These are phyloP conservation scores for Athripsodes cinereus DNA, from an alignment of 2,888 invertebrate species.

Conservation along the genomic window DNA sequence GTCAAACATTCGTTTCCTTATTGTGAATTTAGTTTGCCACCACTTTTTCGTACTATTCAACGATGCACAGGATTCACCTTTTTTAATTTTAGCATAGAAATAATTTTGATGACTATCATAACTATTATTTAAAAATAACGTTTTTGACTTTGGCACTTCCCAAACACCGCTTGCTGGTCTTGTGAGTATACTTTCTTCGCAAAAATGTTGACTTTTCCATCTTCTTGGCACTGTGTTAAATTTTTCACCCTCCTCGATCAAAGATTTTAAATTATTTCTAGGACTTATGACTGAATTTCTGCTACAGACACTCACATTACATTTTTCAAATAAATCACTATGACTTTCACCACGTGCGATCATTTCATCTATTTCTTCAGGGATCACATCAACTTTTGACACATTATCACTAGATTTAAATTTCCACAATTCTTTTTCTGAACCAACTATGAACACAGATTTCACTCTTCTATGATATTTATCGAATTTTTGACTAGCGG, in stretches of 20 bases:
- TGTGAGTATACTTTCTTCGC: conserved; percentile 16
- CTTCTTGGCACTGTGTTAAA: conserved; percentile 8
- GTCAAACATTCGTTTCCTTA: conserved; percentile 43
- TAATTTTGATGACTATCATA: not conserved
- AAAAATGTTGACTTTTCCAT: conserved; percentile 17
- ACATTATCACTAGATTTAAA: conserved; percentile 7
- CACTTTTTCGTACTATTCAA: conserved; percentile 34
- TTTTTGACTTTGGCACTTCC: conserved; percentile 6
- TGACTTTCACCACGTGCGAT: not conserved
- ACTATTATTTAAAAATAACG: not conserved
- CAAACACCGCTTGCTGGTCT: conserved; percentile 14
- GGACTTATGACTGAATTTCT: not conserved
- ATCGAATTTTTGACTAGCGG: conserved; percentile 7
- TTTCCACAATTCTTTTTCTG: conserved; percentile 10
- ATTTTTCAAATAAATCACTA: conserved; percentile 5
- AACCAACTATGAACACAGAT: conserved; percentile 4
- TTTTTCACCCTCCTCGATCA: not conserved
- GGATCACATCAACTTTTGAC: not conserved
- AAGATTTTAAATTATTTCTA: not conserved
- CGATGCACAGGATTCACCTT: conserved; percentile 31
- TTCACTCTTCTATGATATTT: conserved; percentile 9
- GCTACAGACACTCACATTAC: not conserved
- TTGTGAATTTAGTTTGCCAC: conserved; percentile 40
- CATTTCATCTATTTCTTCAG: not conserved
- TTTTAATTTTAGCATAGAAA: conserved; percentile 8